phyloP scores from a whole-genome alignment of 1,140 invertebrate genomes.

The Saxidomus purpurata region DNA sequence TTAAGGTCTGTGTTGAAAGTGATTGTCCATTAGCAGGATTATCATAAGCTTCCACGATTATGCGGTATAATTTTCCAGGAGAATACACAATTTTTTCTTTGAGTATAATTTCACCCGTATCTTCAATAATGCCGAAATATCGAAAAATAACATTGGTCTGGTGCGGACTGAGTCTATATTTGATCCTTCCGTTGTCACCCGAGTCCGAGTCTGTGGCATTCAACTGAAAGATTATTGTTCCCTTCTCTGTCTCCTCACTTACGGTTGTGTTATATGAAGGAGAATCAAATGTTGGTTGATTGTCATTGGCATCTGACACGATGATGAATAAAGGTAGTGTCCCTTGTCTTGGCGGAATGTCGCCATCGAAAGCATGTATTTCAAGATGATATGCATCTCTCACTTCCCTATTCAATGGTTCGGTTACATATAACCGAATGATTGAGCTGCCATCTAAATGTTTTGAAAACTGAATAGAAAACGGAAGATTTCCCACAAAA shows the following conservation, averaged over 20 bases:
- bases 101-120: slow-evolving; percentile 55
- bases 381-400: slow-evolving; percentile 50
- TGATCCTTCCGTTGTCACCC: slow-evolving; percentile 42
- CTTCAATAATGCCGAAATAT: slow-evolving; percentile 45
- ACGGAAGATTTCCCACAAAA: slow-evolving; percentile 65
- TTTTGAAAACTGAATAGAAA: slow-evolving; percentile 75
- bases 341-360: slow-evolving; percentile 30
- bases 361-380: slow-evolving; percentile 59
- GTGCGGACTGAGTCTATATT: slow-evolving; percentile 53
- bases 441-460: slow-evolving; percentile 66
- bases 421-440: slow-evolving; percentile 46
- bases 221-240: slow-evolving; percentile 32
- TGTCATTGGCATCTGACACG: slow-evolving; percentile 59
- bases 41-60: slow-evolving; percentile 66
- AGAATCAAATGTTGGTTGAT: slow-evolving; percentile 45
- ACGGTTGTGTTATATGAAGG: slow-evolving; percentile 50
- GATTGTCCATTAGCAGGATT: slow-evolving; percentile 58
- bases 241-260: slow-evolving; percentile 29
- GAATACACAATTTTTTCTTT: slow-evolving; percentile 45
- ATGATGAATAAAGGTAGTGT: slow-evolving; percentile 31
- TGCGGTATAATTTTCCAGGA: slow-evolving; percentile 46
- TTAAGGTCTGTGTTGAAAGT: slow-evolving; percentile 52
- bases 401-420: slow-evolving; percentile 49
- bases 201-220: slow-evolving; percentile 51
- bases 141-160: slow-evolving; percentile 51